Evolutionary conservation across 2,888 invertebrate species (phyloP).

Genomic region (Ectobius pallidus): DNA sequence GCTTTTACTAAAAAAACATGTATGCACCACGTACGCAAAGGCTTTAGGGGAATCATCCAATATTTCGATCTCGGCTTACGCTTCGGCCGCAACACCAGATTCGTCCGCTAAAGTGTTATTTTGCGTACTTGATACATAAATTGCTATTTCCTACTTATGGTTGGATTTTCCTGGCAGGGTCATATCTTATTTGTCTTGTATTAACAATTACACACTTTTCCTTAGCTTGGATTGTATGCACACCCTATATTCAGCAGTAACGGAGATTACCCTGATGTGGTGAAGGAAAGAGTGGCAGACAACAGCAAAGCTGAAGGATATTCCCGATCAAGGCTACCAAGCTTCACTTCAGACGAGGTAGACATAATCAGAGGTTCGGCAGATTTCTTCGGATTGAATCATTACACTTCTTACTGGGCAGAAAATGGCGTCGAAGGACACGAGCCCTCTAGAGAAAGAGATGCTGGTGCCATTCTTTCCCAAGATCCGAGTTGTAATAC

Average conservation of each 20-base stretch:
- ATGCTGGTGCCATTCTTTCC: conserved; percentile 52
- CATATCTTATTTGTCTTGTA: too few species aligned
- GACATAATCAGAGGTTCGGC: conserved; percentile 51
- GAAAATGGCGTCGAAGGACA: neutral
- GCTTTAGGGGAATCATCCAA: too few species aligned
- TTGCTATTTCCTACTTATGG: too few species aligned
- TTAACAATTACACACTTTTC: too few species aligned
- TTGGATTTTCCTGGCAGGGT: too few species aligned
- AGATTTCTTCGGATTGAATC: conserved; percentile 31
- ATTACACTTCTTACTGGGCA: conserved; percentile 53
- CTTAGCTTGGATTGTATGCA: conserved; percentile 57
- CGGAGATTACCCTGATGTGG: conserved; percentile 60
- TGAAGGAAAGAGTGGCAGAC: conserved; percentile 55
- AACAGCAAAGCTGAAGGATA: conserved; percentile 56
- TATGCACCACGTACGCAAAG: too few species aligned
- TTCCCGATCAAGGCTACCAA: conserved; percentile 56
- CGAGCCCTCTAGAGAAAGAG: neutral
- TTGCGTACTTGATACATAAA: too few species aligned
- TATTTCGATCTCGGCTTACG: too few species aligned
- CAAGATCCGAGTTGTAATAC: conserved; percentile 56
- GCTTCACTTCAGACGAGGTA: conserved; percentile 61
- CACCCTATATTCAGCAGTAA: conserved; percentile 57
- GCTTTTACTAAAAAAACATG: too few species aligned
- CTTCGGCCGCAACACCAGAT: too few species aligned
- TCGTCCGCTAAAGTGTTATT: too few species aligned